Evolutionary conservation across 2,888 invertebrate genomes (phyloP).

Genomic region (Gonocerus acuteangulatus): DNA sequence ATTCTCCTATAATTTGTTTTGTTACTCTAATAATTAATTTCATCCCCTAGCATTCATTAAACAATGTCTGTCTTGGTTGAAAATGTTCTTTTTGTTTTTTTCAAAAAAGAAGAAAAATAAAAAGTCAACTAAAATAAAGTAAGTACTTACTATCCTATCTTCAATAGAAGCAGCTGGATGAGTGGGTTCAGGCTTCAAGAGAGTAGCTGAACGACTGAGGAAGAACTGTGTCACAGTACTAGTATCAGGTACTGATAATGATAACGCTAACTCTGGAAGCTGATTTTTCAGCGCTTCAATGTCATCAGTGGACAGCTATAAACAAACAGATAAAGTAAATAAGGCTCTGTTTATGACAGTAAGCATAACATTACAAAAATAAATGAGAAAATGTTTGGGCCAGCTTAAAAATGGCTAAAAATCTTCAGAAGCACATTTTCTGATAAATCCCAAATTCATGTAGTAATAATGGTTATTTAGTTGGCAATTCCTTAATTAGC

Average conservation of each 20-base stretch:
- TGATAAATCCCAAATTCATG: not conserved
- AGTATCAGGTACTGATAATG: conserved; percentile 61
- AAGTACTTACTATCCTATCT: conserved; percentile 36
- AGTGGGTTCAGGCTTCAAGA: conserved; percentile 34
- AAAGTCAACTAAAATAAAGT: too few relatives aligned
- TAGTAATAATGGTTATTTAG: not conserved
- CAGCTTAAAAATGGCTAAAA: conserved; percentile 4
- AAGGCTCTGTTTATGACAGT: too few relatives aligned
- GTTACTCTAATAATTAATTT: too few relatives aligned
- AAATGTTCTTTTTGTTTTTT: too few relatives aligned
- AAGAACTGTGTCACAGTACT: conserved; percentile 65
- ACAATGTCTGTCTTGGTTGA: too few relatives aligned
- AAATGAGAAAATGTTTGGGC: not conserved
- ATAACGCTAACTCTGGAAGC: conserved; percentile 60
- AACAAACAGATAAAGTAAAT: conserved; percentile 7
- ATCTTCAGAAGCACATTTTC: not conserved
- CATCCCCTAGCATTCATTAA: too few relatives aligned
- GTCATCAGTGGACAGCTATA: conserved; percentile 47
- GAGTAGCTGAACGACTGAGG: conserved; percentile 36
- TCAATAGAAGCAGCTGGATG: conserved; percentile 35
- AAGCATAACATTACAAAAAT: too few relatives aligned
- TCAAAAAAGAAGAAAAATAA: too few relatives aligned
- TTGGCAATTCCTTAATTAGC: not conserved
- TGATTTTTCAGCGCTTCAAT: conserved; percentile 56
- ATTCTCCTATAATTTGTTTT: too few relatives aligned